Base-by-base conservation (phyloP, 1,140 invertebrate species). In the Euura lappo region DNA sequence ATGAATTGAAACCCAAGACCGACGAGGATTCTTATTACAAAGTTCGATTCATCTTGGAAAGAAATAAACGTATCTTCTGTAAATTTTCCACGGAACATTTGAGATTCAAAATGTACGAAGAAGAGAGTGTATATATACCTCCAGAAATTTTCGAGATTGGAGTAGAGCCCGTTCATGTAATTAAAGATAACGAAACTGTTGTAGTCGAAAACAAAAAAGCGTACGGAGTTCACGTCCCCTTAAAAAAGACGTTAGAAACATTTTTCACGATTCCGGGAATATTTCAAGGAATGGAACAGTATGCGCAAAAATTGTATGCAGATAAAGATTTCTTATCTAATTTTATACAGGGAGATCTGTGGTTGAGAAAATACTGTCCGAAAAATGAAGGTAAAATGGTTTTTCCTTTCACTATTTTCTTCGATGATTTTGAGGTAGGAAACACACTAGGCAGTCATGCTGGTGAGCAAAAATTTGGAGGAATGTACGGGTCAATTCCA, bases 381-480 rank as follows among this genome's bases (percentile, higher is more conserved):
- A 8, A 69, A 65, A 72, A 70, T 74, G 44, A 67, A 74, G 69
- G 68, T 13, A 75, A 74, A 74, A 72, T 65, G 6, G 70, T 77
- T 69, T 77, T 75, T 47, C 70, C 72, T 51, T 28, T 75, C 10
- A 45, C 67, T 2, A 42, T 77, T 7, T 77, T 73, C 66, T 77
- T 69, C 60, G 74, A 75, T 46, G 76, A 77, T 70, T 77, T 77
- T 44, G 68, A 77, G 74, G 44, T 69, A 4, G 68, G 73, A 42
- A 77, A 77, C 51, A n/a, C 72, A n/a, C 70, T 77, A 68, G 76
- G 70, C 10, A 73, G 76, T 68, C 76, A 75, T 44, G 72, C 72
- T 44, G 76, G 72, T 1, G 74, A 77, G 68, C 69, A 75, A 72
- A 77, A 75, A 44, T 73, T 77, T 46, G 70, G 76, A 1, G 71